Evolutionary conservation across 2,888 invertebrate genomes (phyloP), one percentile per base, ranked within the genome.

Genomic region (Cephus nigrinus): DNA sequence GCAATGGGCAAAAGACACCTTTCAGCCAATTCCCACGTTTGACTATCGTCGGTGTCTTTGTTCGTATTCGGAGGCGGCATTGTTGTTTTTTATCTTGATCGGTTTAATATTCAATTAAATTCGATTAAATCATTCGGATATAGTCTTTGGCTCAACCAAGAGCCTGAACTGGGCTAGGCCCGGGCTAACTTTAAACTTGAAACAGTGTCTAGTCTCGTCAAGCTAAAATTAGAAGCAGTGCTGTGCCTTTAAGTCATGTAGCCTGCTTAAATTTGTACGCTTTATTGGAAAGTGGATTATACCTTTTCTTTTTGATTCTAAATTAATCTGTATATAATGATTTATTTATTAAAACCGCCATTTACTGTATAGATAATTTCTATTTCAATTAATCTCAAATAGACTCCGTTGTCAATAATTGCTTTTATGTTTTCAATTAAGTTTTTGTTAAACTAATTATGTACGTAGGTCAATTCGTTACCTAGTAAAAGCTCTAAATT

Each of bases 1-100:
- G 96, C 93, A 79, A 96, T 93, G 40, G 97, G 97, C 86, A 96
- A 92, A 75, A 96, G 93, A 86, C 96, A 95, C 69, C 97, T 93
- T 91, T 96, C 96, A 80, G 93, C 89, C 86, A 96, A 93, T 90
- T 93, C 95, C 95, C 93, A 94, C 78, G 90, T 91, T 79, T 91
- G 88, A 85, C 90, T 90, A 69, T 90, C 90, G 83, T 92, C 91
- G 23, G 89, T 84, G 74, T 90, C 90, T 85, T 90, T 90, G 68
- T 81, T 88, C 76, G 75, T 84, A 85, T 85, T 87, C 75, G 86
- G 74, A 73, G 85, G 83, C 80, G 88, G 85, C 90, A 90, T 90
- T 82, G 85, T 76, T 73, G 75, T 80, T 78, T 40, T 77, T 80
- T 74, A 69, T 83, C 75, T 73, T 74, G 73, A 69, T 36, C 71